Conservation (phyloP, 2,113 vertebrate genomes). For the Engystomops pustulosus region DNA sequence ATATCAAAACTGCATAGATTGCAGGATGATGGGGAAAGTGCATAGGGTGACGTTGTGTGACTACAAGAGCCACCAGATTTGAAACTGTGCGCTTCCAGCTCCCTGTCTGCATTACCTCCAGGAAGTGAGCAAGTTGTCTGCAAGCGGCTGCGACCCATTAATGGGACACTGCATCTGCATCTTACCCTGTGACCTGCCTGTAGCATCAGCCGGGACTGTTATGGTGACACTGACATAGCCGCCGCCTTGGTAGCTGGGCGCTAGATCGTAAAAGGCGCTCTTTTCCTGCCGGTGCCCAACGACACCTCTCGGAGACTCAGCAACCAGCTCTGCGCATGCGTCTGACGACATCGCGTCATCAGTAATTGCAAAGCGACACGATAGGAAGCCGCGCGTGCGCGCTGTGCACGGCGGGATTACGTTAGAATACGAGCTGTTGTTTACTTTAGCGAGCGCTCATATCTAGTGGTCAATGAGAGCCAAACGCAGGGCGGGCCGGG, state of each 20-base stretch:
- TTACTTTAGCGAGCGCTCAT: background rate
- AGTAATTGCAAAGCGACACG: slow-evolving; percentile 17
- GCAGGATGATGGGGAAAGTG: background rate
- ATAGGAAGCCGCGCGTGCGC: background rate
- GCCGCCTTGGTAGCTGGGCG: background rate
- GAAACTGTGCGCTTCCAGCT: slow-evolving; percentile 16
- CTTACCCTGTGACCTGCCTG: background rate
- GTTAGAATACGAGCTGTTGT: background rate
- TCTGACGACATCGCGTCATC: background rate
- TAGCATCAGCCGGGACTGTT: no score
- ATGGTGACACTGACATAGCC: background rate
- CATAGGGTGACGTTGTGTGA: background rate
- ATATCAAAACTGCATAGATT: background rate
- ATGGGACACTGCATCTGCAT: background rate
- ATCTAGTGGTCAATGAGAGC: background rate
- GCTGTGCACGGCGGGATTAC: background rate
- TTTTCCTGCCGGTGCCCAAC: slow-evolving; percentile 28
- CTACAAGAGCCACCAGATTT: slow-evolving; percentile 31
- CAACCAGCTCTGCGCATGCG: background rate
- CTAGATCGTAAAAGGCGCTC: slow-evolving; percentile 25
- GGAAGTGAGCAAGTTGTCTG: slow-evolving; percentile 28
- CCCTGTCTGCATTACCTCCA: slow-evolving; percentile 33
- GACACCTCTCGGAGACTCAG: slow-evolving; percentile 14
- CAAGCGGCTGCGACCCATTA: background rate
- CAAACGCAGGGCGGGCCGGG: background rate